Conservation (phyloP, 2,113 vertebrate genomes). For the Hystrix brachyura region DNA sequence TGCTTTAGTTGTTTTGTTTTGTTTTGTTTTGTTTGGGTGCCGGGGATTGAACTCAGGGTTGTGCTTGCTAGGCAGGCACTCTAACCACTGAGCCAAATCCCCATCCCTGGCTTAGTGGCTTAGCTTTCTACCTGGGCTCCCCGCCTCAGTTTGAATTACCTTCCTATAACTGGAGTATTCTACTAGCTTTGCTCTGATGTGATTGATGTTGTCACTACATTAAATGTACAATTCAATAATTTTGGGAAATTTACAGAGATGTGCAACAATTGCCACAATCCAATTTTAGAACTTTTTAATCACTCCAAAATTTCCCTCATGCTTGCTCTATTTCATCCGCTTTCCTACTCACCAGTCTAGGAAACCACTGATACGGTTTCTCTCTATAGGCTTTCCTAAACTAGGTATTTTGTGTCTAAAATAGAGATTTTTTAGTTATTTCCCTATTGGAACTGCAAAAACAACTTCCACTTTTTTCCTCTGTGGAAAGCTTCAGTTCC, state of each 20-base stretch:
- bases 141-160: background rate
- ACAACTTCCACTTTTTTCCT: background rate
- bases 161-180: background rate
- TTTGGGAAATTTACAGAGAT: background rate
- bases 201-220: background rate
- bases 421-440: constrained; percentile 29
- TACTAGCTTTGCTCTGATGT: background rate
- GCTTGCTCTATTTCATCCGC: background rate
- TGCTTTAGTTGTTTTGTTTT: background rate
- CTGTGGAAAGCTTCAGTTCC: background rate
- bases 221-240: background rate
- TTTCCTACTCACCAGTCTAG: background rate
- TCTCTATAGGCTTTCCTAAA: background rate
- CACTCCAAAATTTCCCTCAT: background rate
- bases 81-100: too few species aligned
- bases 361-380: background rate
- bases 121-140: background rate
- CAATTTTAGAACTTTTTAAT: background rate
- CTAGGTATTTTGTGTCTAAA: constrained; percentile 20
- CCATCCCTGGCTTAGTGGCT: too few species aligned
- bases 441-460: background rate
- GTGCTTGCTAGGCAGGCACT: too few species aligned
- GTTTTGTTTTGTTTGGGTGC: too few species aligned
- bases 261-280: background rate
- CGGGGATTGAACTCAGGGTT: too few species aligned